Conservation (phyloP, 1,140 invertebrate species). For the Papilio polytes region DNA sequence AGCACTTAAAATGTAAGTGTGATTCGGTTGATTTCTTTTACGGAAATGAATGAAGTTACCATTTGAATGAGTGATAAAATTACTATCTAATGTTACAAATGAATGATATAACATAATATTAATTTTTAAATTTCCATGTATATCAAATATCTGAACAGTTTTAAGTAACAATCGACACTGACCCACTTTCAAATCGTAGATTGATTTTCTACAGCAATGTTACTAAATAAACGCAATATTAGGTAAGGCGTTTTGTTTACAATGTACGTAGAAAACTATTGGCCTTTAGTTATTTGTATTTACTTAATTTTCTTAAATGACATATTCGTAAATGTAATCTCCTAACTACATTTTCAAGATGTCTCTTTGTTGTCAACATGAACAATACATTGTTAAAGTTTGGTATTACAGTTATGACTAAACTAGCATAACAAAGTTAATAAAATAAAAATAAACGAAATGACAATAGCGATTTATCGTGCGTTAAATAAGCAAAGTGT, state of each 20-base stretch:
- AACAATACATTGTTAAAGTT: conserved; percentile 13
- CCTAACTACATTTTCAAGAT: background rate
- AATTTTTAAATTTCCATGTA: conserved; percentile 35
- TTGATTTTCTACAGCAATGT: conserved; percentile 48
- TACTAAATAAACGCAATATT: conserved; percentile 43
- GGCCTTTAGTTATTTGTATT: background rate
- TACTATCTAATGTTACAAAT: background rate
- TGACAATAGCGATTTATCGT: background rate
- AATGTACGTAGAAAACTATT: background rate
- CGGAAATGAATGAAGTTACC: background rate
- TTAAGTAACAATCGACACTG: conserved; percentile 55
- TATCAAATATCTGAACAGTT: conserved; percentile 42
- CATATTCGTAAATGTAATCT: background rate
- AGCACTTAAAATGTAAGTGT: background rate
- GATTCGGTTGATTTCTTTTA: background rate
- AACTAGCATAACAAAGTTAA: background rate
- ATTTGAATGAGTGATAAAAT: background rate
- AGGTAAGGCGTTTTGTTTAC: conserved; percentile 32
- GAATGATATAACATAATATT: background rate
- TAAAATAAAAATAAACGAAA: background rate
- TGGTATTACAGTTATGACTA: background rate
- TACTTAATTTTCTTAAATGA: background rate
- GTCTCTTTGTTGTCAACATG: background rate
- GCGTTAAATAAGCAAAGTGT: background rate
- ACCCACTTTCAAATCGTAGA: conserved; percentile 62